These are phyloP conservation scores for Noctua pronuba DNA, from an alignment of 2,888 invertebrate species.

Conservation along the genomic window DNA sequence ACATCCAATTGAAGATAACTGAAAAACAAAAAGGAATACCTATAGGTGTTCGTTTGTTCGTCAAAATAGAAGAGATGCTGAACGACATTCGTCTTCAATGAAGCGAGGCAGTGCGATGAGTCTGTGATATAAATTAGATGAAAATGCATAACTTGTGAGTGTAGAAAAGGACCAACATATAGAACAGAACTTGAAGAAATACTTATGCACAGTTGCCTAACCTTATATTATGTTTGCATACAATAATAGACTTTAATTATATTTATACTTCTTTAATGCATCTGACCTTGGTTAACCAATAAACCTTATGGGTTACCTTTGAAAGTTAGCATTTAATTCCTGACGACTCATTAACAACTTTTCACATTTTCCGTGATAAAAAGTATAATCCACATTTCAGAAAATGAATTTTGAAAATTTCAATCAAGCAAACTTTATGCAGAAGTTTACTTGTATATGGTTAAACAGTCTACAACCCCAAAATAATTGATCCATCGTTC, in stretches of 20 bases:
- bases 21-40: slow-evolving; percentile 28
- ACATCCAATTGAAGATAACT: slow-evolving; percentile 38
- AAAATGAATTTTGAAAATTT: background rate
- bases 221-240: background rate
- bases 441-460: too few species aligned
- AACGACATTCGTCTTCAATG: slow-evolving; percentile 43
- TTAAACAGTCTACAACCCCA: background rate
- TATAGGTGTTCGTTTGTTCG: slow-evolving; percentile 17
- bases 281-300: background rate
- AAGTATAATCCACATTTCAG: background rate
- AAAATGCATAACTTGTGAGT: too few species aligned
- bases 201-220: background rate
- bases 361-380: background rate
- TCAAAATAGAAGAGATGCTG: slow-evolving; percentile 14
- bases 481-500: slow-evolving; percentile 14
- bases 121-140: background rate
- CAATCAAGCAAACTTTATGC: background rate
- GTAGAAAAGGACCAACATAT: background rate
- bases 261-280: background rate
- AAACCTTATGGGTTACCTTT: background rate
- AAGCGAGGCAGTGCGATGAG: background rate
- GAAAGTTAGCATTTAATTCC: background rate
- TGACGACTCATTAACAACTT: background rate
- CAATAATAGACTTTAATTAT: background rate
- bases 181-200: background rate